Percentiles rank a stretch among this genome's conserved stretches.
Conservation (phyloP, 2,797 vertebrate species). For the Falco novaeseelandiae region DNA sequence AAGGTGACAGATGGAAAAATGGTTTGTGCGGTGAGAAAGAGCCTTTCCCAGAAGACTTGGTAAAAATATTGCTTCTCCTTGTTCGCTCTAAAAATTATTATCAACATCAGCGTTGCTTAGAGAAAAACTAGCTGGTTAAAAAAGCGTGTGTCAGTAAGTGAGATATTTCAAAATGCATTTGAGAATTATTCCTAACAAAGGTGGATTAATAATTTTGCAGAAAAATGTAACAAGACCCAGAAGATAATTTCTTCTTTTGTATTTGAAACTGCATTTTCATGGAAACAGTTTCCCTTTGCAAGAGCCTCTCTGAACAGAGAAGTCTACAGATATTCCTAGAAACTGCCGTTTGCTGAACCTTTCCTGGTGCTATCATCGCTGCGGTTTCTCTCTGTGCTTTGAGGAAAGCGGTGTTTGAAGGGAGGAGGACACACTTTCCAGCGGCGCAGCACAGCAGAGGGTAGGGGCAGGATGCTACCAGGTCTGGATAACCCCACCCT, state of each 20-base stretch:
- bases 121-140: not conserved
- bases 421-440: not conserved
- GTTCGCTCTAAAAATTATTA: not conserved
- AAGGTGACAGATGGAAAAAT: not conserved
- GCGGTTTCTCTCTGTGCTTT: not conserved
- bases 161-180: not conserved
- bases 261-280: not conserved
- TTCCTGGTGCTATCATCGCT: not conserved
- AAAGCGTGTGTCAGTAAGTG: not conserved
- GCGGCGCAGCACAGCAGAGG: not conserved
- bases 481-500: not conserved
- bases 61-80: not conserved
- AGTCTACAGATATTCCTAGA: not conserved
- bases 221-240: not conserved
- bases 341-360: not conserved
- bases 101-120: fast-evolving
- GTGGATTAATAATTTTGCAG: not conserved
- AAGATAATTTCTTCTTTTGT: not conserved
- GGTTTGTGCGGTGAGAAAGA: not conserved
- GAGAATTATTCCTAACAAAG: not conserved
- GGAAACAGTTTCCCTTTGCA: not conserved
- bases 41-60: not conserved
- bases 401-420: not conserved
- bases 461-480: not conserved
- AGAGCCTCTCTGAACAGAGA: not conserved